A percentile compares a stretch with the other conserved stretches of the same genome.
Evolutionary conservation across 1,140 invertebrate species (phyloP).

Genomic region (Gerris buenoi): DNA sequence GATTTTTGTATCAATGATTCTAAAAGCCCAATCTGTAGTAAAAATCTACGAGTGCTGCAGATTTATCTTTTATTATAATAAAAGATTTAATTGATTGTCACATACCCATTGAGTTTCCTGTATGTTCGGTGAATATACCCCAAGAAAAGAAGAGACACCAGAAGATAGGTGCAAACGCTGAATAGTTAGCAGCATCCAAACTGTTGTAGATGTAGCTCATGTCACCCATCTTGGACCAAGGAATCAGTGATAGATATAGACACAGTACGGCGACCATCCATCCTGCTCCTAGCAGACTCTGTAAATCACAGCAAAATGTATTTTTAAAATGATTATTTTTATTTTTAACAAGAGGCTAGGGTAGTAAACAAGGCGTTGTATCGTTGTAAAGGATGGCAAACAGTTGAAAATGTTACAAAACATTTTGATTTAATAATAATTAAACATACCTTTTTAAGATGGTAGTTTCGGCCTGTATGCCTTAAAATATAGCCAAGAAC

Average conservation of each 20-base stretch:
- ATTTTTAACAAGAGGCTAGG: neutral
- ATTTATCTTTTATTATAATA: neutral
- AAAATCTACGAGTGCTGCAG: neutral
- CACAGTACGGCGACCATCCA: constrained; percentile 36
- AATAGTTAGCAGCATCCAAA: constrained; percentile 47
- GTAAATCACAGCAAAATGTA: constrained; percentile 15
- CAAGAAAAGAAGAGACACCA: constrained; percentile 52
- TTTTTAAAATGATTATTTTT: neutral
- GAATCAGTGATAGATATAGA: constrained; percentile 39
- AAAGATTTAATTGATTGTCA: neutral
- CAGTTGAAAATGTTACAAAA: no score
- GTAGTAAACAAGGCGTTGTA: no score
- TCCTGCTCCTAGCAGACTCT: constrained; percentile 36
- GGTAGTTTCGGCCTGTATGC: constrained; percentile 31
- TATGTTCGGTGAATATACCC: constrained; percentile 44
- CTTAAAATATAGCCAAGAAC: constrained; percentile 42
- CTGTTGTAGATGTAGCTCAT: constrained; percentile 48
- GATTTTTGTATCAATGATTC: neutral
- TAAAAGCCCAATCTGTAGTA: neutral
- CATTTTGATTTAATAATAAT: no score
- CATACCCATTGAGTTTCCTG: constrained; percentile 35
- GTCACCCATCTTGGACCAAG: constrained; percentile 45
- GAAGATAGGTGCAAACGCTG: constrained; percentile 51
- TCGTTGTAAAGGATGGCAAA: no score
- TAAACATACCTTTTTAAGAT: constrained; percentile 37